Evolutionary conservation across 2,797 vertebrate genomes (phyloP), one percentile per base, ranked within the genome.

Genomic region (Pantherophis vulpinus): DNA sequence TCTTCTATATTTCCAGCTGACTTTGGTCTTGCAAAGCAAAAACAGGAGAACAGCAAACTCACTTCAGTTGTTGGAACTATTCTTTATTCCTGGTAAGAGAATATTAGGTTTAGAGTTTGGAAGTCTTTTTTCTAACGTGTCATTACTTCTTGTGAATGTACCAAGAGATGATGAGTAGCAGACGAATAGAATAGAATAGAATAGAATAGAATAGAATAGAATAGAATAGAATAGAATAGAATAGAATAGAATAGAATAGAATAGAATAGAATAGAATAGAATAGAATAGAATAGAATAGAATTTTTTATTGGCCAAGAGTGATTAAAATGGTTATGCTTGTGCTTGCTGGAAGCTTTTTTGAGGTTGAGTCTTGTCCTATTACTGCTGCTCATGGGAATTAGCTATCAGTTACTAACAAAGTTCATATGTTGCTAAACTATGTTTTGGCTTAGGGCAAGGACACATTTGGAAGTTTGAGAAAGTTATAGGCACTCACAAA

Each of bases 21-120:
- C 97, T 99, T 99, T 91, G 98, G 98, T 70, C 98, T 99, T 12
- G 98, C 99, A 29, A 99, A 99, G 95, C 98, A 99, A 97, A 99
- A 99, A 90, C 98, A 99, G 96, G 98, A 99, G 96, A 99, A 98
- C 96, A 98, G 98, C 97, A 99, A 98, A 95, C 97, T 99, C 61
- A 98, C 97, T 0, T 99, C 98, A 0, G 98, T 99, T 94, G 98
- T 99, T 58, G 98, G 99, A 96, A 98, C 98, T 58, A 99, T 99
- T 95, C 97, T 99, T 5, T 99, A 99, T 95, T 99, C 98, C 56
- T 99, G 98, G 98, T 99, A 97, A 98, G 97, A 87, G 87, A 92
- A 89, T 86, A 32, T 4, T 37, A 0, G 74, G 51, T 92, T 88
- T 89, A 63, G 51, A 93, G 0, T 60, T 60, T 66, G 94, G 47